phyloP scores from a whole-genome alignment of 2,113 vertebrate genomes.

The Sander vitreus region DNA sequence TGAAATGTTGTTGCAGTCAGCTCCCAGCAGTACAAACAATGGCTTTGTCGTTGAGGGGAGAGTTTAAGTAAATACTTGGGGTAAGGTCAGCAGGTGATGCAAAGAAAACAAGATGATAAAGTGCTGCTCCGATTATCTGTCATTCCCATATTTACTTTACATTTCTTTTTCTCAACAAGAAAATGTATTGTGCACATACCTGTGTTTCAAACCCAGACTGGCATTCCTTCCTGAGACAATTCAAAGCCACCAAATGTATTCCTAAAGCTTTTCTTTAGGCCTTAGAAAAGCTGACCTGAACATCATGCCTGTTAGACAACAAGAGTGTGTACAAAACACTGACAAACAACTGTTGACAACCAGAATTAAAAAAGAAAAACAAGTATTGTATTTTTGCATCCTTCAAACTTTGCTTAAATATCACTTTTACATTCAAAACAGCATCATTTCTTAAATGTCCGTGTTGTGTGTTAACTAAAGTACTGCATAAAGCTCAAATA shows the following conservation, averaged over 20 bases:
- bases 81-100: constrained; percentile 59
- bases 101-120: constrained; percentile 48
- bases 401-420: background rate
- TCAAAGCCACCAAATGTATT: background rate
- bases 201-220: background rate
- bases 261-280: background rate
- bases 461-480: background rate
- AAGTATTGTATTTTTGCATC: background rate
- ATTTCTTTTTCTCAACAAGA: background rate
- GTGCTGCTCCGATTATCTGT: constrained; percentile 2
- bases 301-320: background rate
- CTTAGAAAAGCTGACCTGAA: background rate
- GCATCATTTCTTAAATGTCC: background rate
- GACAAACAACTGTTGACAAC: background rate
- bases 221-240: constrained; percentile 27
- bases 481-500: background rate
- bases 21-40: constrained; percentile 50
- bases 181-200: background rate
- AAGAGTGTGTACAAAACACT: background rate
- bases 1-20: constrained; percentile 31
- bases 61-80: constrained; percentile 57
- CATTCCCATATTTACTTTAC: constrained; percentile 32
- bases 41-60: constrained; percentile 40
- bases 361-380: background rate
- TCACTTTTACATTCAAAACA: background rate